A percentile compares a stretch with the other conserved stretches of the same genome.
Evolutionary conservation across 2,113 vertebrate genomes (phyloP).

Genomic region (Gopherus flavomarginatus): DNA sequence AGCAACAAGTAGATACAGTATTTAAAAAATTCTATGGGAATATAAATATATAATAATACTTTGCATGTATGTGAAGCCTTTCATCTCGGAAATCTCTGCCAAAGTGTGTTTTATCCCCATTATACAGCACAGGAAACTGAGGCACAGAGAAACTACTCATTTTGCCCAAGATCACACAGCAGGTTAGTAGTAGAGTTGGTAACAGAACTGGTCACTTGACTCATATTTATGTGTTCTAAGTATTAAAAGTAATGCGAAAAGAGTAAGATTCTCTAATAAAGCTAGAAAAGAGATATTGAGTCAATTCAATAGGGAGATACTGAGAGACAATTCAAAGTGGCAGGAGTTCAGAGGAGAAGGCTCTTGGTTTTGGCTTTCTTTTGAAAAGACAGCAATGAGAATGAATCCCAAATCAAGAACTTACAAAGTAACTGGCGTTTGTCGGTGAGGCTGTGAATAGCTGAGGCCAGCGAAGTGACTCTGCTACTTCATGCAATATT

Average conservation of each 20-base stretch:
- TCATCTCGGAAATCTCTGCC: not conserved
- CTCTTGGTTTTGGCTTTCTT: not conserved
- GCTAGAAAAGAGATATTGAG: not conserved
- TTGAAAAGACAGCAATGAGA: not conserved
- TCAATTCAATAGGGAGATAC: not conserved
- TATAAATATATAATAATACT: not conserved
- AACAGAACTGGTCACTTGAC: not conserved
- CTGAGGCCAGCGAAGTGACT: not conserved
- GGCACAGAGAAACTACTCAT: not conserved
- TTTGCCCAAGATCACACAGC: not conserved
- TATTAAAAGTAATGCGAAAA: not conserved
- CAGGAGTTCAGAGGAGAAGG: not conserved
- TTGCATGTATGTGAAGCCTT: not conserved
- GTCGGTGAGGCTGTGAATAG: not conserved
- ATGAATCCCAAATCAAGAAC: not conserved
- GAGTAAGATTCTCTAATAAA: not conserved
- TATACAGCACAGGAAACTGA: not conserved
- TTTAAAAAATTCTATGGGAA: not conserved
- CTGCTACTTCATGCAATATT: not conserved
- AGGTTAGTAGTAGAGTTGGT: not conserved
- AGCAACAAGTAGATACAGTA: not conserved
- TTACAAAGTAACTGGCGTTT: not conserved
- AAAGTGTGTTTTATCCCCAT: not conserved
- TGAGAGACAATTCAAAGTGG: not conserved
- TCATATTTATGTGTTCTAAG: not conserved